Percentiles rank a stretch among this genome's conserved stretches.
phyloP scores from a whole-genome alignment of 2,113 vertebrate genomes.

The Tachuris rubrigastra region DNA sequence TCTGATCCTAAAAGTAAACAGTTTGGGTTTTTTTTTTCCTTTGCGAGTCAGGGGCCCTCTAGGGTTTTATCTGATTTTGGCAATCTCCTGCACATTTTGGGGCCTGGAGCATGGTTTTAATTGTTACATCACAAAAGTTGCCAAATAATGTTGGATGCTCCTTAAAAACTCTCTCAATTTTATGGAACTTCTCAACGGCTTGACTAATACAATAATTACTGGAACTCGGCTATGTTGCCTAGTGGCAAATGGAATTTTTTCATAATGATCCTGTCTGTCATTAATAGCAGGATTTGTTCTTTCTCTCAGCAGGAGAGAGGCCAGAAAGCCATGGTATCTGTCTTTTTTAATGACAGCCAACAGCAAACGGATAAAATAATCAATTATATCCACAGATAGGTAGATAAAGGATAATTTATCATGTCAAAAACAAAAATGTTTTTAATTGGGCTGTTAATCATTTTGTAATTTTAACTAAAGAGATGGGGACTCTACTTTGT shows the following conservation, averaged over 20 bases:
- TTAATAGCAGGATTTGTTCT: slow-evolving; percentile 70
- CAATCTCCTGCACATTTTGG: slow-evolving; percentile 54
- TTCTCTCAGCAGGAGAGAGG: slow-evolving; percentile 49
- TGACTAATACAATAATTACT: slow-evolving; percentile 73
- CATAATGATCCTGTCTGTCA: slow-evolving; percentile 70
- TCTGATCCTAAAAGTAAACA: slow-evolving; percentile 66
- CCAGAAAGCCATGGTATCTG: slow-evolving; percentile 51
- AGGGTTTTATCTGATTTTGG: slow-evolving; percentile 69
- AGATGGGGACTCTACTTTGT: neutral
- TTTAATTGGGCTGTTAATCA: slow-evolving; percentile 69
- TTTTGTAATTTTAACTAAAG: slow-evolving; percentile 64
- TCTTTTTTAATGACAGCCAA: slow-evolving; percentile 61
- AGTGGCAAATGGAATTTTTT: slow-evolving; percentile 68
- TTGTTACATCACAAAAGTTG: slow-evolving; percentile 73
- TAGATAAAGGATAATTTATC: slow-evolving; percentile 59
- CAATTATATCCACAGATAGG: slow-evolving; percentile 62
- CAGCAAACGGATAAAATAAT: slow-evolving; percentile 62
- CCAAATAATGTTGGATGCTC: slow-evolving; percentile 67
- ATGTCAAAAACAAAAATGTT: slow-evolving; percentile 61
- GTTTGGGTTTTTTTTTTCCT: slow-evolving; percentile 34
- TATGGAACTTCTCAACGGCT: slow-evolving; percentile 68
- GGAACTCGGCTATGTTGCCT: slow-evolving; percentile 60
- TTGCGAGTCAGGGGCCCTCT: slow-evolving; percentile 53
- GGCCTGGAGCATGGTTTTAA: slow-evolving; percentile 71
- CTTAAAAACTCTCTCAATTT: slow-evolving; percentile 64